A percentile compares a stretch with the other conserved stretches of the same genome.
Evolutionary conservation across 2,888 invertebrate genomes (phyloP).

Genomic region (Gibbula magus): DNA sequence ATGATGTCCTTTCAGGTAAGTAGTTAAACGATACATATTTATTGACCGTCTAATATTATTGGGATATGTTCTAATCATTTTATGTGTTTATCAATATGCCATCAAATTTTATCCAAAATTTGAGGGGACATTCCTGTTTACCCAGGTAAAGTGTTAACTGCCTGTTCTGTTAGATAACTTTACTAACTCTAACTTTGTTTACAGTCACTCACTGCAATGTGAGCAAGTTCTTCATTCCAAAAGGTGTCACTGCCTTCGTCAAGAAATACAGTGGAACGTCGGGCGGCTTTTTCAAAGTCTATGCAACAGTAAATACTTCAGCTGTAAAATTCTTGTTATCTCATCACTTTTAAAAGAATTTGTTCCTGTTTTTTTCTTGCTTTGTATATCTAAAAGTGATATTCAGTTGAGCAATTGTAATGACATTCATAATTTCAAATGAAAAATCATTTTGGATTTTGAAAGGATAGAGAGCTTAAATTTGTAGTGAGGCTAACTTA

Average conservation of each 20-base stretch:
- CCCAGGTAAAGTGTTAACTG: too few species aligned
- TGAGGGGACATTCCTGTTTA: too few species aligned
- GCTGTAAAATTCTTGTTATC: neutral
- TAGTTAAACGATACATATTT: too few species aligned
- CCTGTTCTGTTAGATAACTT: neutral
- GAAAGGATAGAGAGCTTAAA: too few species aligned
- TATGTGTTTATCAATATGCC: too few species aligned
- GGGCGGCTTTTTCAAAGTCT: constrained; percentile 51
- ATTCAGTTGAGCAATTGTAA: too few species aligned
- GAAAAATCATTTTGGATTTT: too few species aligned
- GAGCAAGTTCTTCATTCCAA: constrained; percentile 47
- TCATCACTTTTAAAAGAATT: neutral
- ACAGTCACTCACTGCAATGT: constrained; percentile 62
- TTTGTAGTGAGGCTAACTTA: too few species aligned
- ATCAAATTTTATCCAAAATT: too few species aligned
- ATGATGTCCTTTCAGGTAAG: constrained; percentile 46
- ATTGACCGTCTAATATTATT: neutral
- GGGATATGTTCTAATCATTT: neutral
- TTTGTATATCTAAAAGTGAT: too few species aligned
- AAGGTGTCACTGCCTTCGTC: constrained; percentile 45
- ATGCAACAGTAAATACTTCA: constrained; percentile 47
- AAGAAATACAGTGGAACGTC: constrained; percentile 45
- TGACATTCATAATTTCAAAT: too few species aligned
- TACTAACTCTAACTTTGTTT: constrained; percentile 6
- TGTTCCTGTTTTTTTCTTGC: too few species aligned